Evolutionary conservation across 2,113 vertebrate species (phyloP).

Genomic region (Chlamydotis undulata): DNA sequence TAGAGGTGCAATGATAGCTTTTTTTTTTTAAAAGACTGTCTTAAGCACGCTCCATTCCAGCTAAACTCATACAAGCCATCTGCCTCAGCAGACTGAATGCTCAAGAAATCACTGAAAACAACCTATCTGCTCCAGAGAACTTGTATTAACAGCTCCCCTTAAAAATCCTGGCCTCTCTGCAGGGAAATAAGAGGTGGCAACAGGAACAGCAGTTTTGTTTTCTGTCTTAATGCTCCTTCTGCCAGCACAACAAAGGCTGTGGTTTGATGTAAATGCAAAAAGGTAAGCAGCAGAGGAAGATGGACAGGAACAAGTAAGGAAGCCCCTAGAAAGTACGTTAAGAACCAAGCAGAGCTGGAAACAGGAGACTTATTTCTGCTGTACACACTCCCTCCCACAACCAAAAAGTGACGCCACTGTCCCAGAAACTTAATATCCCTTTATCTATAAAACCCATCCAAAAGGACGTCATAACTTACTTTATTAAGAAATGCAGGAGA

Average conservation of each 20-base stretch:
- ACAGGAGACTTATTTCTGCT: not conserved
- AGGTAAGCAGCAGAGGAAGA: not conserved
- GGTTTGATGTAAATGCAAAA: not conserved
- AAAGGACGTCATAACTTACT: not conserved
- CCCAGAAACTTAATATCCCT: not conserved
- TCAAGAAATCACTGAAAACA: not conserved
- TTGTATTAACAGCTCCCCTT: not conserved
- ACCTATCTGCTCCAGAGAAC: not conserved
- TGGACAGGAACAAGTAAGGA: not conserved
- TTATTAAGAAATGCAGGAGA: not conserved
- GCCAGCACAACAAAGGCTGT: not conserved
- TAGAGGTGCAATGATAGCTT: not conserved
- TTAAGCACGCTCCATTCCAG: not conserved
- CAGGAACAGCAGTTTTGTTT: not conserved
- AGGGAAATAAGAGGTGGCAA: not conserved
- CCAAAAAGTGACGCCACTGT: not conserved
- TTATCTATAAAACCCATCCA: not conserved
- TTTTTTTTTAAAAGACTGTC: not conserved
- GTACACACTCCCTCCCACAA: not conserved
- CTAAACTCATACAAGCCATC: not conserved
- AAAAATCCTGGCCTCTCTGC: not conserved
- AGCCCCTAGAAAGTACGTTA: not conserved
- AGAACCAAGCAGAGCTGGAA: not conserved
- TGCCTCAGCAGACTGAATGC: not conserved
- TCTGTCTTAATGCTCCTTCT: not conserved